phyloP scores from a whole-genome alignment of 2,888 invertebrate species.

The Metalampra italica region DNA sequence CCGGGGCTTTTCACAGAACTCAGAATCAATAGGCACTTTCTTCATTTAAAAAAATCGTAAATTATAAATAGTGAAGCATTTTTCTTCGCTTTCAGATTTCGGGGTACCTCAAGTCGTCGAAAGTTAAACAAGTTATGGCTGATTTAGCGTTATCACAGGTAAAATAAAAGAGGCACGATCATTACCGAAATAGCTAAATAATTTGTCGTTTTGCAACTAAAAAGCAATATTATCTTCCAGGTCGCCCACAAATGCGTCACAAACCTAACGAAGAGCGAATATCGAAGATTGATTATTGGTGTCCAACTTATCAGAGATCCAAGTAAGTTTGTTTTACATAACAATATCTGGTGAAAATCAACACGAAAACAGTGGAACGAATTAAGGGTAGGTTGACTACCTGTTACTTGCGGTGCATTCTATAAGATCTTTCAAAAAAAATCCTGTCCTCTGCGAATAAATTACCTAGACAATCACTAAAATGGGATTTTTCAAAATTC shows the following conservation, averaged over 20 bases:
- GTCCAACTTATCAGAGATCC: slow-evolving; percentile 96
- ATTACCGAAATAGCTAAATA: too few species aligned
- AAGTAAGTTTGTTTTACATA: slow-evolving; percentile 71
- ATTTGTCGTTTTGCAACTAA: too few species aligned
- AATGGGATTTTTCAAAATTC: too few species aligned
- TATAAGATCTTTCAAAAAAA: too few species aligned
- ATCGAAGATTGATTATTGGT: slow-evolving; percentile 92
- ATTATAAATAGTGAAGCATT: too few species aligned
- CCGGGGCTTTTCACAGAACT: too few species aligned
- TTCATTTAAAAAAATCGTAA: too few species aligned
- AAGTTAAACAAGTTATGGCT: slow-evolving; percentile 94
- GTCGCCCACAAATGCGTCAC: slow-evolving; percentile 91
- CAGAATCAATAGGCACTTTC: too few species aligned
- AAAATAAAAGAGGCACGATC: slow-evolving; percentile 10
- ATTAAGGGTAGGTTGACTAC: too few species aligned
- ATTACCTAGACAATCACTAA: too few species aligned
- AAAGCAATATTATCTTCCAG: slow-evolving; percentile 27
- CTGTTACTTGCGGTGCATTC: too few species aligned
- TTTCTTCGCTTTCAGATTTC: slow-evolving; percentile 77
- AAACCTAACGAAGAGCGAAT: slow-evolving; percentile 92
- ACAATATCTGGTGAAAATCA: not conserved
- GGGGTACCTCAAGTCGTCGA: slow-evolving; percentile 86
- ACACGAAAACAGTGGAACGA: not conserved
- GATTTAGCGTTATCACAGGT: slow-evolving; percentile 94
- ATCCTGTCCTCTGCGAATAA: too few species aligned